phyloP scores from a whole-genome alignment of 1,140 invertebrate genomes.

The Sesamia nonagrioides region DNA sequence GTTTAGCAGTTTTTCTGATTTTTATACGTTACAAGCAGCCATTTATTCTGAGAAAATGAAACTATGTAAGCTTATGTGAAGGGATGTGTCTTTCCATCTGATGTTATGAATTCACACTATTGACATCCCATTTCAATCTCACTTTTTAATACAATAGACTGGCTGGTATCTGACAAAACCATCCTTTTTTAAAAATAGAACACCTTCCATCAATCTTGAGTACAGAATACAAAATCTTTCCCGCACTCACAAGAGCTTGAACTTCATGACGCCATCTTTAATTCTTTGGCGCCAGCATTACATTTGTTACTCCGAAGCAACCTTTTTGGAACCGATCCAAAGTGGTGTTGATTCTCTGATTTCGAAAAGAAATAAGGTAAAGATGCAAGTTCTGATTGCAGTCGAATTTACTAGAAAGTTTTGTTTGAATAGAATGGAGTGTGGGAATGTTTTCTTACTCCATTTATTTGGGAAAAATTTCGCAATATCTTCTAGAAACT shows the following conservation, averaged over 20 bases:
- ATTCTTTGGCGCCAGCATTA: constrained; percentile 4
- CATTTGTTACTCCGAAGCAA: constrained; percentile 6
- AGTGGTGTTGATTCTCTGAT: constrained; percentile 29
- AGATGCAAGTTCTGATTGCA: constrained; percentile 32
- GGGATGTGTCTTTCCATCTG: no score
- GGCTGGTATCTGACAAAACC: no score
- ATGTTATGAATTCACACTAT: no score
- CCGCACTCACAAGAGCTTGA: background rate
- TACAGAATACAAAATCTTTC: background rate
- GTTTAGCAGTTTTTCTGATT: no score
- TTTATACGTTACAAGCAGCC: no score
- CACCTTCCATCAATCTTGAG: background rate
- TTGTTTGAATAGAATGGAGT: constrained; percentile 6
- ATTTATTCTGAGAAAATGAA: no score
- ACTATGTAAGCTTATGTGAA: no score
- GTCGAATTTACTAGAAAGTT: constrained; percentile 12
- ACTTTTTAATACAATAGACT: no score
- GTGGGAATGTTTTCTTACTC: background rate
- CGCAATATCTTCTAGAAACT: background rate
- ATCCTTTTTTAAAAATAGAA: background rate
- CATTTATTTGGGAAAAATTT: background rate
- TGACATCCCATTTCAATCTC: no score
- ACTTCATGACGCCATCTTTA: constrained; percentile 14
- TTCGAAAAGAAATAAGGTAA: constrained; percentile 4
- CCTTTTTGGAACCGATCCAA: constrained; percentile 30